Evolutionary conservation across 2,888 invertebrate genomes (phyloP).

Genomic region (Polyommatus iphigenia): DNA sequence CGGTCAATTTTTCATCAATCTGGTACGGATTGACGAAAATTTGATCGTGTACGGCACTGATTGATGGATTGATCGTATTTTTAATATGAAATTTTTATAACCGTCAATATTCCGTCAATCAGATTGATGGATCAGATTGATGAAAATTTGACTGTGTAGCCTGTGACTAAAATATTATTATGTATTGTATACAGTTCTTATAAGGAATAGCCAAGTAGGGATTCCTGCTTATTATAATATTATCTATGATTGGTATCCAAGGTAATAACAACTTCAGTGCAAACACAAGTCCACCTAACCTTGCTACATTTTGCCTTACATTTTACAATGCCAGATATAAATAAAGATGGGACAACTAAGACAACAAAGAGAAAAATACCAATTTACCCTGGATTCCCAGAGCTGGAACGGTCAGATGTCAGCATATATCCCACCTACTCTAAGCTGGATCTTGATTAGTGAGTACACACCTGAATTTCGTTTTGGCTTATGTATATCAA

Average conservation of each 20-base stretch:
- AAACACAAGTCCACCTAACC: neutral
- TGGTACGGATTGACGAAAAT: too few species aligned
- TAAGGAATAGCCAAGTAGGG: too few species aligned
- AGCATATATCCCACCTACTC: constrained; percentile 83
- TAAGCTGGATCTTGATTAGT: constrained; percentile 81
- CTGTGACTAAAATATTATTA: too few species aligned
- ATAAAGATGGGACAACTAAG: constrained; percentile 34
- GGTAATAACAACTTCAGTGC: constrained; percentile 13
- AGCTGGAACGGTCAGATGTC: constrained; percentile 80
- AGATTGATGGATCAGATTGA: too few species aligned
- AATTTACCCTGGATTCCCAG: constrained; percentile 73
- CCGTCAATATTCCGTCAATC: too few species aligned
- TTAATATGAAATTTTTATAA: too few species aligned
- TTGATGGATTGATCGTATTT: too few species aligned
- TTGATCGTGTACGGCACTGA: too few species aligned
- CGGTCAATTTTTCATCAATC: too few species aligned
- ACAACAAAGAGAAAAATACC: constrained; percentile 54
- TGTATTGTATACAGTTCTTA: too few species aligned
- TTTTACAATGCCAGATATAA: constrained; percentile 16
- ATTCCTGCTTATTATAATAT: neutral
- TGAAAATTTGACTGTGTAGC: too few species aligned
- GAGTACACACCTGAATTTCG: constrained; percentile 57
- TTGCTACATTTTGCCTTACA: neutral
- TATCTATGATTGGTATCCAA: constrained; percentile 15
- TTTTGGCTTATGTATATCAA: neutral